A percentile compares a stretch with the other conserved stretches of the same genome.
Evolutionary conservation across 1,140 invertebrate genomes (phyloP).

Genomic region (Drosophila lacteicornis): DNA sequence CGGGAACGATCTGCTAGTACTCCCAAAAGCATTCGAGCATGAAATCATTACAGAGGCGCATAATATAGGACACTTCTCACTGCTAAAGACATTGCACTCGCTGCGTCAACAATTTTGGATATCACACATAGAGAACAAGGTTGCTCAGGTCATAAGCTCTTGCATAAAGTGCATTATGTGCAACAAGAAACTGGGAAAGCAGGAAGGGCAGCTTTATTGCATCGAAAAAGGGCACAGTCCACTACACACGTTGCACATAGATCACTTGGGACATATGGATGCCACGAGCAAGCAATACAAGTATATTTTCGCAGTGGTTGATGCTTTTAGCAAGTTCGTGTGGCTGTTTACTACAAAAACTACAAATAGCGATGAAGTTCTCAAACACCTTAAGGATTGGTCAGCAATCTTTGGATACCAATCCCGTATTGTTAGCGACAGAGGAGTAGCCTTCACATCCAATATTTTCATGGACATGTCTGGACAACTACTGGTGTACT

Average conservation of each 20-base stretch:
- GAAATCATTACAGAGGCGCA: background rate
- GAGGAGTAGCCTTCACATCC: background rate
- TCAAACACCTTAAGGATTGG: background rate
- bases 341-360: no score
- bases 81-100: background rate
- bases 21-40: background rate
- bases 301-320: no score
- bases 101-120: background rate
- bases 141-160: background rate
- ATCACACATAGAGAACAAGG: background rate
- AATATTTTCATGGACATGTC: background rate
- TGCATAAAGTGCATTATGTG: no score
- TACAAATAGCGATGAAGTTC: no score
- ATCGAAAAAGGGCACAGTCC: no score
- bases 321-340: no score
- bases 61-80: background rate
- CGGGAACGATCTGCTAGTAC: background rate
- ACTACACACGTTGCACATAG: no score
- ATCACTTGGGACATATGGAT: no score
- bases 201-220: no score
- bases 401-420: background rate
- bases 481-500: no score
- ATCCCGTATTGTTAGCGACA: background rate
- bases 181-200: no score
- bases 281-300: background rate